Conservation (phyloP, 1,140 invertebrate species). For the Oreohelix idahoensis region DNA sequence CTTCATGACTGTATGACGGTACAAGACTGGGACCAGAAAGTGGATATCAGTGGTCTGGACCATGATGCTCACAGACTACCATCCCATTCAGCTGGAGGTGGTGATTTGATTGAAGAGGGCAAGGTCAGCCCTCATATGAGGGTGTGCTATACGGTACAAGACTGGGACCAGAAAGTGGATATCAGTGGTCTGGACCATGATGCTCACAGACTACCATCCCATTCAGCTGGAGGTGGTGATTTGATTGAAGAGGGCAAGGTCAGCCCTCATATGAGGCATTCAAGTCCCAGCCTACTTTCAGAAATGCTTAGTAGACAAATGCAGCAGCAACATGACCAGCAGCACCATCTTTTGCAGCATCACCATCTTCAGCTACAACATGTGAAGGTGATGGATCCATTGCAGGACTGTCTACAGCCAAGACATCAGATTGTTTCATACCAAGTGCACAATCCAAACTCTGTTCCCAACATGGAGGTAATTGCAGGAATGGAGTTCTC, state of each 20-base stretch:
- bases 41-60: neutral
- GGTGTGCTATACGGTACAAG: conserved; percentile 35
- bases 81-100: neutral
- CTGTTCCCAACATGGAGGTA: neutral
- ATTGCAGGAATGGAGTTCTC: neutral
- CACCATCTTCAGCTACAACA: conserved; percentile 16
- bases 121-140: conserved; percentile 23
- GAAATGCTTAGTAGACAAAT: neutral
- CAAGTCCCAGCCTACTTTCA: neutral
- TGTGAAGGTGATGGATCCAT: neutral
- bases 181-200: neutral
- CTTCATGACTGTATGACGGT: conserved; percentile 40
- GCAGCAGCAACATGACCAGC: conserved; percentile 15
- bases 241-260: neutral
- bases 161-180: conserved; percentile 35
- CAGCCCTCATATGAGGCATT: conserved; percentile 1
- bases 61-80: neutral
- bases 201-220: neutral
- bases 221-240: neutral
- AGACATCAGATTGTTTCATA: neutral
- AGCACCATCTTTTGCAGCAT: conserved; percentile 1
- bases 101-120: neutral
- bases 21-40: conserved; percentile 36
- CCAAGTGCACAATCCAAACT: conserved; percentile 1
- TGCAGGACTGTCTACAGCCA: neutral